phyloP scores from a whole-genome alignment of 1,140 invertebrate species.

The Halictus rubicundus region DNA sequence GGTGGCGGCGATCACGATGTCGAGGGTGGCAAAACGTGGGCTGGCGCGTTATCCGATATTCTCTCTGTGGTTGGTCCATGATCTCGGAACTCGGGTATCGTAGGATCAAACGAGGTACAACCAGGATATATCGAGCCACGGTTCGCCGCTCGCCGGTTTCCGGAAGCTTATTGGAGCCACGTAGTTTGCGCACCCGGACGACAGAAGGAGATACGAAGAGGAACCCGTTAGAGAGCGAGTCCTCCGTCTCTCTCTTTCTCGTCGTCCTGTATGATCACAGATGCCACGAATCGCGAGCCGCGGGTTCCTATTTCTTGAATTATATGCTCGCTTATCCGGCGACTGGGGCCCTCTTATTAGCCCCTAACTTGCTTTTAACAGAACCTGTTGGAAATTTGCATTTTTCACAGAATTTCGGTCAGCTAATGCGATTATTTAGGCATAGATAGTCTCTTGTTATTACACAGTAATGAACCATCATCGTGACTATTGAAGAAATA shows the following conservation, averaged over 20 bases:
- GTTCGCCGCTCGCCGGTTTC: conserved; percentile 52
- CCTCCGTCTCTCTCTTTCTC: neutral
- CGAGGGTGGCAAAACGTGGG: conserved; percentile 57
- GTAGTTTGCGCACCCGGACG: conserved; percentile 54
- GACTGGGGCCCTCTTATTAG: too few species aligned
- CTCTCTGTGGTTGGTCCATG: conserved; percentile 62
- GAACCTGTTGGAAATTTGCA: too few species aligned
- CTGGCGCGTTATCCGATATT: conserved; percentile 60
- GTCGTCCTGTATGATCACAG: too few species aligned
- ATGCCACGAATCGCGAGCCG: too few species aligned
- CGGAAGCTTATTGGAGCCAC: conserved; percentile 63
- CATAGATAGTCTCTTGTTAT: too few species aligned
- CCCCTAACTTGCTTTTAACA: too few species aligned
- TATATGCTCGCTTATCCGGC: too few species aligned
- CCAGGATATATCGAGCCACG: conserved; percentile 46
- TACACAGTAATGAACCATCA: too few species aligned
- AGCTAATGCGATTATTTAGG: too few species aligned
- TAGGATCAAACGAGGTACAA: conserved; percentile 61
- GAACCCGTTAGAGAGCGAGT: neutral
- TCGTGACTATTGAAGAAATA: too few species aligned
- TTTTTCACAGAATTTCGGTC: too few species aligned
- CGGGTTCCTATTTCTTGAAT: too few species aligned
- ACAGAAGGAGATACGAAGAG: conserved; percentile 25
- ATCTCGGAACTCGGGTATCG: conserved; percentile 59
- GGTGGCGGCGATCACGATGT: conserved; percentile 16